Base-by-base conservation (phyloP, 2,113 vertebrate species). In the Canis aureus region DNA sequence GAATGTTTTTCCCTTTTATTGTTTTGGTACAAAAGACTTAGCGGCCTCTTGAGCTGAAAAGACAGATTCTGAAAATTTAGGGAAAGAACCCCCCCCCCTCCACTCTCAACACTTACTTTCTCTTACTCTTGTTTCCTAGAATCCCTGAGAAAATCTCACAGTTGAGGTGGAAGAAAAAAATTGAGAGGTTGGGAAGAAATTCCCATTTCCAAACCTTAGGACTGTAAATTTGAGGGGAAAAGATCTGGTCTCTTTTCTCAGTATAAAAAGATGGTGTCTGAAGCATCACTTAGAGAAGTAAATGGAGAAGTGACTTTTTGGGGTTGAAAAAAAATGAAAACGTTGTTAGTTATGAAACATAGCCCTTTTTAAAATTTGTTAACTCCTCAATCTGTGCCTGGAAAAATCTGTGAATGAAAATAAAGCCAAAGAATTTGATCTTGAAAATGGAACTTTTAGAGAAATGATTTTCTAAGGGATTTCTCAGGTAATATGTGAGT, bases 321-420 rank as follows among this genome's bases (percentile, higher is more conserved):
- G 5, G 38, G 29, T 80, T 87, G 35, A 27, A 66, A 87, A 87
- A 93, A 88, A 55, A 64, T 53, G 82, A 79, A 91, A 66, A 43
- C 23, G 55, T 8, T 25, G 7, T 80, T 78, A 60, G 20, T 89
- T 91, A 16, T 80, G 74, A 79, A 67, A 79, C 29, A 51, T 84
- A 80, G 43, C 71, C 25, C 43, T 89, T 95, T 64, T 69, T 15
- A 51, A 38, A 62, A 12, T 71, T 66, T 53, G 43, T 79, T 81
- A 84, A 95, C 43, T 82, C 95, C 96, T 64, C 73, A 90, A 66
- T 73, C 16, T 81, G 23, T 89, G 49, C 55, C 79, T 87, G 38
- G 67, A 79, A 93, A 67, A 29, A 95, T 49, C 29, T 86, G 0
- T 67, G 35, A 4, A 67, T 94, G 57, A 55, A 90, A 93, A 55